Evolutionary conservation across 2,888 invertebrate species (phyloP).

Genomic region (Micropterix aruncella): DNA sequence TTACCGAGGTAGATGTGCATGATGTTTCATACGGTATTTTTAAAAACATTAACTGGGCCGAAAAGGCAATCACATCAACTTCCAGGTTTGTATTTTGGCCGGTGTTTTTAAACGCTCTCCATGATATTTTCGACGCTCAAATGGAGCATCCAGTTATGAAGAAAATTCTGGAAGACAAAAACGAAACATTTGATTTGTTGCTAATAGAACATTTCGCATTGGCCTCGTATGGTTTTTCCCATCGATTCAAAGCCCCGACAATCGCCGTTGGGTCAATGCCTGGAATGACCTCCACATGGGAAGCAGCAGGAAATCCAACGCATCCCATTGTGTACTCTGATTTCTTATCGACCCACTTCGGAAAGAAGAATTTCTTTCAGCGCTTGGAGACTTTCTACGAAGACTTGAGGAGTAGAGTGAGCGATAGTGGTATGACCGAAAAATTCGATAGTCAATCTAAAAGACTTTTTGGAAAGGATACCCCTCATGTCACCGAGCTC

Average conservation of each 20-base stretch:
- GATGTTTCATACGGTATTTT: conserved; percentile 19
- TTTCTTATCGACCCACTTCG: conserved; percentile 12
- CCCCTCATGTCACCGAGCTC: conserved; percentile 12
- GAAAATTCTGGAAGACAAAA: conserved; percentile 3
- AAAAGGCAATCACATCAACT: not conserved
- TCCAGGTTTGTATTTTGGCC: not conserved
- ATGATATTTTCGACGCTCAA: conserved; percentile 11
- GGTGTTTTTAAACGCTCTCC: conserved; percentile 8
- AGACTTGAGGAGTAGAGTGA: conserved; percentile 2
- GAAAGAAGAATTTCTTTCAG: conserved; percentile 8
- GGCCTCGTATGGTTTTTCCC: conserved; percentile 10
- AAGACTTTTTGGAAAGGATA: conserved; percentile 13
- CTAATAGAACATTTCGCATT: conserved; percentile 13
- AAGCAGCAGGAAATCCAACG: conserved; percentile 12
- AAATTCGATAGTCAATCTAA: conserved; percentile 7
- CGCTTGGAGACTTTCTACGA: conserved; percentile 3
- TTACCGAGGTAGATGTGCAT: conserved; percentile 21
- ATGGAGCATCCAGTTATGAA: conserved; percentile 9
- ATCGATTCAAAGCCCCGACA: conserved; percentile 15
- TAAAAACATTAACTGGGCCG: conserved; percentile 9
- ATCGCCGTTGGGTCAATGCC: conserved; percentile 13
- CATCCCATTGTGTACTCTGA: conserved; percentile 10
- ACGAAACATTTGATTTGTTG: conserved; percentile 16
- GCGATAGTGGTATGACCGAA: conserved; percentile 5
- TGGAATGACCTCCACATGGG: conserved; percentile 4